Conservation (phyloP, 2,797 vertebrate species). For the Ctenopoma multispine region DNA sequence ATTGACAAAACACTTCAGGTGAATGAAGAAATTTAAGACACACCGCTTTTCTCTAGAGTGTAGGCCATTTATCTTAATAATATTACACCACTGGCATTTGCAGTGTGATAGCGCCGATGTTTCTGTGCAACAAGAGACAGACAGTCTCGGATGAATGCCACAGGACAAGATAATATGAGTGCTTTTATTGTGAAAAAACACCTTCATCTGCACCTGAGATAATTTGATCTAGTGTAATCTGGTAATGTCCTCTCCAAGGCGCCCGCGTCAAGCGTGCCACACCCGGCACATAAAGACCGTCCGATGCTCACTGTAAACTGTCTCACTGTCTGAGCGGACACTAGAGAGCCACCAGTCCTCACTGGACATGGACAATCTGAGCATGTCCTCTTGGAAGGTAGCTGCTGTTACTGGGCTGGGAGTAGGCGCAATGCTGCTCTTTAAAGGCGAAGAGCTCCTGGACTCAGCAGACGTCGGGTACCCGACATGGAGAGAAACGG, state of each 20-base stretch:
- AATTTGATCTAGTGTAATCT: not conserved
- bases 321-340: slow-evolving; percentile 1
- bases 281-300: not conserved
- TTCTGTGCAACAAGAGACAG: no score
- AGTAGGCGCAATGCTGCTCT: slow-evolving; percentile 53
- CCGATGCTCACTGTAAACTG: not conserved
- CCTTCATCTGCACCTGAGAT: no score
- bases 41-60: no score
- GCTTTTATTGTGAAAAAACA: not conserved
- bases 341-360: not conserved
- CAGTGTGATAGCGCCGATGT: no score
- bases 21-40: no score
- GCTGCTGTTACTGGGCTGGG: slow-evolving; percentile 51
- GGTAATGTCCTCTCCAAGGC: slow-evolving; percentile 25
- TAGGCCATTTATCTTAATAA: no score
- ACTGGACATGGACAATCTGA: slow-evolving; percentile 10
- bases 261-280: not conserved
- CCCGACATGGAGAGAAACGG: slow-evolving; percentile 60
- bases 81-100: no score
- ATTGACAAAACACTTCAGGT: no score
- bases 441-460: slow-evolving; percentile 55
- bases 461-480: slow-evolving; percentile 32
- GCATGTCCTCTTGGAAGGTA: slow-evolving; percentile 41
- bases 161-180: no score
- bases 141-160: no score